phyloP scores from a whole-genome alignment of 2,888 invertebrate species.

The Phyllotreta striolata region DNA sequence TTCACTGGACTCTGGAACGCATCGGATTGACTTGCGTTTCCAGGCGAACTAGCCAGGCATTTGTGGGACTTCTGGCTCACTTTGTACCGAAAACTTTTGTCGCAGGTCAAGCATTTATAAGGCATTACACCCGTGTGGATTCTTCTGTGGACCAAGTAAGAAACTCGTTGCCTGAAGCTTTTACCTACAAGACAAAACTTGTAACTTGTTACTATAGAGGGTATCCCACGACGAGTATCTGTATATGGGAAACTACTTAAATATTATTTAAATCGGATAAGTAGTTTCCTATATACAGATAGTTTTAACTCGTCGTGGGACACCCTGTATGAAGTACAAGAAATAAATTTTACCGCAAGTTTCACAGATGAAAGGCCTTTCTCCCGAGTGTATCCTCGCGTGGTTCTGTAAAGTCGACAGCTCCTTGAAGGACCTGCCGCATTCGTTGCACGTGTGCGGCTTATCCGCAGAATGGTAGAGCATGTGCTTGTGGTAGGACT shows the following conservation, averaged over 20 bases:
- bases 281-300: too few species aligned
- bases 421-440: slow-evolving; percentile 86
- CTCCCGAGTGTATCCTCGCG: slow-evolving; percentile 84
- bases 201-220: too few species aligned
- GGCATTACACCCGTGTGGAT: slow-evolving; percentile 89
- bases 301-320: too few species aligned
- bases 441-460: slow-evolving; percentile 76
- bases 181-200: slow-evolving; percentile 68
- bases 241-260: background rate
- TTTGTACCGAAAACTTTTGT: slow-evolving; percentile 85
- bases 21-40: slow-evolving; percentile 58
- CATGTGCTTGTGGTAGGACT: slow-evolving; percentile 88
- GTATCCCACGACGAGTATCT: too few species aligned
- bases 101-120: slow-evolving; percentile 81
- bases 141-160: slow-evolving; percentile 83
- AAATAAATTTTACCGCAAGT: slow-evolving; percentile 73
- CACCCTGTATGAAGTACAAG: too few species aligned
- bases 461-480: slow-evolving; percentile 88
- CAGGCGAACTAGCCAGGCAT: slow-evolving; percentile 72
- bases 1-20: slow-evolving; percentile 6
- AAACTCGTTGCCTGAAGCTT: slow-evolving; percentile 85
- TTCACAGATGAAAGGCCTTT: slow-evolving; percentile 87
- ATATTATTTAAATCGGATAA: background rate
- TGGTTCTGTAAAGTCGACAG: slow-evolving; percentile 87
- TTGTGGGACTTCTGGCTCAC: slow-evolving; percentile 86